Percentiles rank a stretch among this genome's conserved stretches.
Evolutionary conservation across 2,113 vertebrate genomes (phyloP).

Genomic region (Boulengeromyrus knoepffleri): DNA sequence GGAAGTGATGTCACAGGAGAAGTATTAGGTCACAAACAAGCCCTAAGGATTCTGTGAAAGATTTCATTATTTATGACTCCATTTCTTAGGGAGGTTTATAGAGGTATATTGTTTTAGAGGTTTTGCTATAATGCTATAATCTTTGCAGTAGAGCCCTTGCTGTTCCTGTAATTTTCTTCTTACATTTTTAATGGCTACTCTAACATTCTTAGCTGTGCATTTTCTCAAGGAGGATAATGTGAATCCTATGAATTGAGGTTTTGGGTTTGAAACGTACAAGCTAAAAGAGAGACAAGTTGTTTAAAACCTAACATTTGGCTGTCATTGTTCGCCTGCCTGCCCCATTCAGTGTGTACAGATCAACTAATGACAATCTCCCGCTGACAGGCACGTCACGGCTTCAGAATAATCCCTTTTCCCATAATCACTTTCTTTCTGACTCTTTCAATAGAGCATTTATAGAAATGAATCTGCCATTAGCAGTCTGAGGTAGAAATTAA

Average conservation of each 20-base stretch:
- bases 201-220: not conserved
- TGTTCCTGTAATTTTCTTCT: not conserved
- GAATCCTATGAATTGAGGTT: not conserved
- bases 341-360: not conserved
- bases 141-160: not conserved
- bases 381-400: not conserved
- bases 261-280: not conserved
- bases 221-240: not conserved
- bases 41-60: not conserved
- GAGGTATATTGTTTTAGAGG: not conserved
- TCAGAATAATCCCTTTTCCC: slow-evolving; percentile 3
- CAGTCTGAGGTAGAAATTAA: not conserved
- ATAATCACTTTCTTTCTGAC: not conserved
- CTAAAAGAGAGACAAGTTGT: not conserved
- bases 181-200: not conserved
- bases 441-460: not conserved
- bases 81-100: not conserved
- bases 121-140: not conserved
- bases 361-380: not conserved
- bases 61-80: not conserved
- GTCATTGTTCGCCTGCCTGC: not conserved
- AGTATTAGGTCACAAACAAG: not conserved
- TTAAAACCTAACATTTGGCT: not conserved
- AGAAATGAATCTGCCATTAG: not conserved
- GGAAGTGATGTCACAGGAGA: not conserved